Conservation (phyloP, 2,113 vertebrate species). For the Otocyon megalotis region DNA sequence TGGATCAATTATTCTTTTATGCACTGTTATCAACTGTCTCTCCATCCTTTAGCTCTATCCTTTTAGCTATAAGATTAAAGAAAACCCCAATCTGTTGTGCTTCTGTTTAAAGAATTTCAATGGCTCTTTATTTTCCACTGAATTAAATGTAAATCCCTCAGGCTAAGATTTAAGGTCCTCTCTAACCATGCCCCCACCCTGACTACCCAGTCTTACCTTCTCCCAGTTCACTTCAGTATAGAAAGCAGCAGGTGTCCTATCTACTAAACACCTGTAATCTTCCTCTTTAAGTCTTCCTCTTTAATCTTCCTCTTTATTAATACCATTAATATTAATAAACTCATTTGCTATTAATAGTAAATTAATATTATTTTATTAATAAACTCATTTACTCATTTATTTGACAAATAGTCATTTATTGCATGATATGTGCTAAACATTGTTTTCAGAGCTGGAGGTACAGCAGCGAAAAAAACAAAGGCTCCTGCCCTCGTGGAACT, state of each 20-base stretch:
- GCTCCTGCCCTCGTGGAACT: not conserved
- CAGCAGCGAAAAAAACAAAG: not conserved
- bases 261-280: not conserved
- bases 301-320: too few species aligned
- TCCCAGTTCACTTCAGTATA: not conserved
- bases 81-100: not conserved
- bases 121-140: not conserved
- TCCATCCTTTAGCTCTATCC: not conserved
- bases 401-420: not conserved
- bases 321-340: too few species aligned
- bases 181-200: not conserved
- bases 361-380: too few species aligned
- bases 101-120: not conserved
- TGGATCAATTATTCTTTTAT: not conserved
- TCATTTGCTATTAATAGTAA: too few species aligned
- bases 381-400: not conserved
- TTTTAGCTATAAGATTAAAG: not conserved
- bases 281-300: not conserved
- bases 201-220: not conserved
- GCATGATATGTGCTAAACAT: not conserved
- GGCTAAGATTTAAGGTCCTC: not conserved
- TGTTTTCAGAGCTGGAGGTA: not conserved
- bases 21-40: not conserved
- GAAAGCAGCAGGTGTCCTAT: not conserved
- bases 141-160: not conserved